Evolutionary conservation across 1,140 invertebrate species (phyloP).

Genomic region (Aphis craccivora): DNA sequence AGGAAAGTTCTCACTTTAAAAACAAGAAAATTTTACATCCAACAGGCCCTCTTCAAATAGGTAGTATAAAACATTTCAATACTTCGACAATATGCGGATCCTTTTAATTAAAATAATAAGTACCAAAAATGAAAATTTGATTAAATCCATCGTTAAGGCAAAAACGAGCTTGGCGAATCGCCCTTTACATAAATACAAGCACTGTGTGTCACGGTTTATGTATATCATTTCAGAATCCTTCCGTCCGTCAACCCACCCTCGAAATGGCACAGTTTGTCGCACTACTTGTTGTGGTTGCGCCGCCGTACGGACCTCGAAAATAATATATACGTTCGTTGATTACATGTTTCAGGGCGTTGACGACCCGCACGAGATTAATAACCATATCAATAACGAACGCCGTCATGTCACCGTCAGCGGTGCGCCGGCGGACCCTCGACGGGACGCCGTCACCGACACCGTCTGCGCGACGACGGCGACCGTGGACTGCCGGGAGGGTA

Average conservation of each 20-base stretch:
- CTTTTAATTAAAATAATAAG: too few relatives aligned
- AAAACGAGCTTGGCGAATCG: neutral
- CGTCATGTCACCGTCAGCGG: neutral
- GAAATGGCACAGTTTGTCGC: neutral
- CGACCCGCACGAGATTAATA: neutral
- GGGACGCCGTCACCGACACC: neutral
- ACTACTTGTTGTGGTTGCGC: neutral
- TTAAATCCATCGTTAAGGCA: too few relatives aligned
- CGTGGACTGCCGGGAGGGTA: neutral
- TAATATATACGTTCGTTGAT: neutral
- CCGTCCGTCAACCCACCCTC: neutral
- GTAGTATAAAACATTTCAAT: neutral
- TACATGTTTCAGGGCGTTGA: neutral
- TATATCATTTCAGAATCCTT: neutral
- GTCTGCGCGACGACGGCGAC: too few relatives aligned
- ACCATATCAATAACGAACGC: neutral
- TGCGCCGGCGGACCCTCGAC: neutral
- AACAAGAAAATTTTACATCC: too few relatives aligned
- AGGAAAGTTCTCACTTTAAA: too few relatives aligned
- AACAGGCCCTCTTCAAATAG: too few relatives aligned
- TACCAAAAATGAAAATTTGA: too few relatives aligned
- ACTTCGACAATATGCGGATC: too few relatives aligned
- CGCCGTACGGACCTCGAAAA: neutral
- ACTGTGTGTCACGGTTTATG: neutral
- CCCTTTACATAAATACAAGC: neutral